Conservation (phyloP, 2,888 invertebrate species). For the Rotaria magnacalcarata region DNA sequence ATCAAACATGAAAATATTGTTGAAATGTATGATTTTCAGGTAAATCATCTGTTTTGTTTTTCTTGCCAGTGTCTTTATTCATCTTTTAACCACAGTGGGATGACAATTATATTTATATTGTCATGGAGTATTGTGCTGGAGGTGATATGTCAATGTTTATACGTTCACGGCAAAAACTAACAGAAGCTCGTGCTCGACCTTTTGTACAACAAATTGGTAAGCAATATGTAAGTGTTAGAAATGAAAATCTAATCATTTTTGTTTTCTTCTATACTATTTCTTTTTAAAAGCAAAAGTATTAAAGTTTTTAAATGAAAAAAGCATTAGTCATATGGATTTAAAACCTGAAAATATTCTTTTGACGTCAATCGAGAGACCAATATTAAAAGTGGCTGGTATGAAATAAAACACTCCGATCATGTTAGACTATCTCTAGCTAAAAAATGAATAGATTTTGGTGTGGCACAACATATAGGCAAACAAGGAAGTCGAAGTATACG, state of each 20-base stretch:
- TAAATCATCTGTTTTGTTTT: slow-evolving; percentile 47
- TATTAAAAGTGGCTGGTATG: slow-evolving; percentile 70
- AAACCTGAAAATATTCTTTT: slow-evolving; percentile 81
- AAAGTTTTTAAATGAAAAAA: slow-evolving; percentile 68
- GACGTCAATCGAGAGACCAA: slow-evolving; percentile 61
- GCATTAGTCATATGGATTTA: slow-evolving; percentile 79
- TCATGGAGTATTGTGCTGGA: slow-evolving; percentile 79
- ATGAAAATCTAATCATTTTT: neutral
- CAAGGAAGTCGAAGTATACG: slow-evolving; percentile 47
- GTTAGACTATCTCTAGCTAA: slow-evolving; percentile 13
- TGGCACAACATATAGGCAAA: slow-evolving; percentile 60
- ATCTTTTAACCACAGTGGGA: slow-evolving; percentile 56
- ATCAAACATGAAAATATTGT: slow-evolving; percentile 77
- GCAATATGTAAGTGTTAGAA: neutral
- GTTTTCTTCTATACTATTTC: too few relatives aligned
- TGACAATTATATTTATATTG: slow-evolving; percentile 72
- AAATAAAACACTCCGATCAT: slow-evolving; percentile 46
- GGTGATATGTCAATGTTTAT: slow-evolving; percentile 77
- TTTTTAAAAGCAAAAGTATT: slow-evolving; percentile 67
- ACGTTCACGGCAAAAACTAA: slow-evolving; percentile 57
- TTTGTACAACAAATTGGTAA: slow-evolving; percentile 72
- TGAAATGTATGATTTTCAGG: slow-evolving; percentile 71
- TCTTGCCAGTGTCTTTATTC: too few relatives aligned
- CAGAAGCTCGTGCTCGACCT: slow-evolving; percentile 63
- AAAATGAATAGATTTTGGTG: slow-evolving; percentile 66